Percentiles rank a stretch among this genome's conserved stretches.
Evolutionary conservation across 2,113 vertebrate genomes (phyloP).

Genomic region (Leiothrix lutea): DNA sequence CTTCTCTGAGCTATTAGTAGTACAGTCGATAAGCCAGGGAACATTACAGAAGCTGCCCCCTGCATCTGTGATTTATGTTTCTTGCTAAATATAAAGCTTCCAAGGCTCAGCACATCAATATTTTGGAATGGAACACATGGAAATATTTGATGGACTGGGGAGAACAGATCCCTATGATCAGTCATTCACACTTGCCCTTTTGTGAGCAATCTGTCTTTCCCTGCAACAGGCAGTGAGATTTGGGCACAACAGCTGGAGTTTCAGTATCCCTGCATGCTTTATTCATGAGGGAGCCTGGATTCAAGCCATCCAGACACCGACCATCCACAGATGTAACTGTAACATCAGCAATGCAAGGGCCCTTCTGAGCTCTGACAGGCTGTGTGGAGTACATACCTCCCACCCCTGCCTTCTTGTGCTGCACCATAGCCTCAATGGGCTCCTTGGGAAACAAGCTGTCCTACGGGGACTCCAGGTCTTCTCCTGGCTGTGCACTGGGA

Average conservation of each 20-base stretch:
- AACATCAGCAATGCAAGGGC: not conserved
- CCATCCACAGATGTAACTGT: not conserved
- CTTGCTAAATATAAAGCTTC: slow-evolving; percentile 53
- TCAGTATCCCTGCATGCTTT: not conserved
- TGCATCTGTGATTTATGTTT: slow-evolving; percentile 31
- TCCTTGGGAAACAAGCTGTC: not conserved
- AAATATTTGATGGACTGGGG: slow-evolving; percentile 24
- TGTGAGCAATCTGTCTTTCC: slow-evolving; percentile 44
- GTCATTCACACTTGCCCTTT: slow-evolving; percentile 46
- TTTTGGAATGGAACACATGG: slow-evolving; percentile 42
- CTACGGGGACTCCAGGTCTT: not conserved
- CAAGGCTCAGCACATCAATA: not conserved
- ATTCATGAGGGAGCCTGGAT: not conserved
- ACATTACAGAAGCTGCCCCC: not conserved
- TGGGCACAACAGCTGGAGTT: slow-evolving; percentile 52
- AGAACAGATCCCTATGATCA: slow-evolving; percentile 11
- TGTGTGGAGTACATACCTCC: not conserved
- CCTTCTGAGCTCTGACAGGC: not conserved
- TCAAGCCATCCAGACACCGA: not conserved
- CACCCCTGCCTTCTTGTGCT: rapidly evolving
- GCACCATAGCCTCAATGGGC: rapidly evolving
- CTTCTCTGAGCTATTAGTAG: slow-evolving; percentile 15
- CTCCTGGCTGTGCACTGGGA: not conserved
- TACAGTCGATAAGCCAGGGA: not conserved
- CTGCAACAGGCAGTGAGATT: slow-evolving; percentile 22